phyloP scores from a whole-genome alignment of 2,797 vertebrate genomes.

The Oceanodroma leucorhoa region DNA sequence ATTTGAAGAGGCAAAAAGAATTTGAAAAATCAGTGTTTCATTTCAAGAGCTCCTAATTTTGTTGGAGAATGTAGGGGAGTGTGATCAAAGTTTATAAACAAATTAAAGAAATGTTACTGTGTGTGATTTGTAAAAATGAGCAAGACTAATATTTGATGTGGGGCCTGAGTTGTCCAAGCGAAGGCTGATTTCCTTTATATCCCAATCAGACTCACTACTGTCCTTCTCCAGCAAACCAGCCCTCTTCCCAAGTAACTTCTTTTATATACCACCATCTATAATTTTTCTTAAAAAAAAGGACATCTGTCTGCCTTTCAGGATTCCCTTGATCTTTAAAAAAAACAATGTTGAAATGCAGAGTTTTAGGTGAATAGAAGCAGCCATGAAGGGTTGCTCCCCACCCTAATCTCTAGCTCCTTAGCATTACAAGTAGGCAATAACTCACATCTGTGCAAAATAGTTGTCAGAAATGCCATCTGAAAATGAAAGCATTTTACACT shows the following conservation, averaged over 20 bases:
- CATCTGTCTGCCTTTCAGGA: not conserved
- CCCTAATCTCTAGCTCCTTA: not conserved
- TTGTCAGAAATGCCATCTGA: not conserved
- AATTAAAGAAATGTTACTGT: not conserved
- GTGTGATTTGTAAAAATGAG: not conserved
- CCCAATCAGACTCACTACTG: not conserved
- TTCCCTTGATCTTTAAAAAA: not conserved
- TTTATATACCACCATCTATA: not conserved
- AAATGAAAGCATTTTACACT: not conserved
- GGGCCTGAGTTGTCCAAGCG: rapidly evolving
- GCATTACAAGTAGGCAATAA: not conserved
- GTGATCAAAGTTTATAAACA: not conserved
- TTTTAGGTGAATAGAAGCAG: not conserved
- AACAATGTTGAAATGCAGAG: not conserved
- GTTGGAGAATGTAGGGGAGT: rapidly evolving
- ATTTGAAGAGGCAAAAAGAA: not conserved
- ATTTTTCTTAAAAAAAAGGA: not conserved
- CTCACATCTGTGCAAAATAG: not conserved
- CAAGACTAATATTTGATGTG: not conserved
- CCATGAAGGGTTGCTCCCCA: not conserved
- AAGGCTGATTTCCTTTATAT: not conserved
- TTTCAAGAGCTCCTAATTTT: not conserved
- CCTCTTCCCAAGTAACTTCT: not conserved
- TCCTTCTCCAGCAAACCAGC: not conserved
- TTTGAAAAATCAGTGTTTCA: not conserved